Conservation (phyloP, 23 tunicate species). For the Clavelina lepadiformis region DNA sequence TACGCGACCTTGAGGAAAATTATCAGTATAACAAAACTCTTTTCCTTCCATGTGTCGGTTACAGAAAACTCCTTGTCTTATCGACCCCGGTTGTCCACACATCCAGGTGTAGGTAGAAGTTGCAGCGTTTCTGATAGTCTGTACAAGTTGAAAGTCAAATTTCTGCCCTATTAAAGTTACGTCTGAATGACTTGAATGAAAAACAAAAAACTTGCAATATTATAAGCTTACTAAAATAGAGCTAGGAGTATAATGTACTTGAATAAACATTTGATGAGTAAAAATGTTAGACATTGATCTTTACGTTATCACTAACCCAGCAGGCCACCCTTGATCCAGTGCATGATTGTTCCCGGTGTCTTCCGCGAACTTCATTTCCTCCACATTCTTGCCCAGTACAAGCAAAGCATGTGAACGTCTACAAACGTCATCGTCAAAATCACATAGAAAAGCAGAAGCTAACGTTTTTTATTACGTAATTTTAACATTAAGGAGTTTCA, state of each 20-base stretch:
- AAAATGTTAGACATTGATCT: too few relatives aligned
- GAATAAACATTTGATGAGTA: too few relatives aligned
- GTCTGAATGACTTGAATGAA: too few relatives aligned
- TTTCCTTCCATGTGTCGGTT: slow-evolving; percentile 87
- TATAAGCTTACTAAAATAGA: too few relatives aligned
- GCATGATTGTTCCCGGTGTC: slow-evolving; percentile 37
- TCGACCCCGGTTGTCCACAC: slow-evolving; percentile 59
- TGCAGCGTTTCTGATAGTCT: slow-evolving; percentile 49
- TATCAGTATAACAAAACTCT: slow-evolving; percentile 63
- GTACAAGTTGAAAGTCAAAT: not conserved
- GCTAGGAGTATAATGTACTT: too few relatives aligned
- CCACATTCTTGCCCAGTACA: slow-evolving; percentile 53
- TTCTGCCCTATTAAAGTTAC: not conserved
- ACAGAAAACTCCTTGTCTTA: slow-evolving; percentile 90
- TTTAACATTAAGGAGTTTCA: too few relatives aligned
- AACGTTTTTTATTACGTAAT: too few relatives aligned
- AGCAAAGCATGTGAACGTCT: slow-evolving; percentile 40
- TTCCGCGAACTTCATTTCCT: slow-evolving; percentile 1
- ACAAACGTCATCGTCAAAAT: too few relatives aligned
- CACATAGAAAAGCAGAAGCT: too few relatives aligned
- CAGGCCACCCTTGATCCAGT: slow-evolving; percentile 74
- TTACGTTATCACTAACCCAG: too few relatives aligned
- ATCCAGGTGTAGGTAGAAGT: slow-evolving; percentile 40
- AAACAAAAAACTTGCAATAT: too few relatives aligned
- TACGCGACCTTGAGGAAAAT: slow-evolving; percentile 10